phyloP scores from a whole-genome alignment of 2,113 vertebrate genomes.

The Piaya cayana region DNA sequence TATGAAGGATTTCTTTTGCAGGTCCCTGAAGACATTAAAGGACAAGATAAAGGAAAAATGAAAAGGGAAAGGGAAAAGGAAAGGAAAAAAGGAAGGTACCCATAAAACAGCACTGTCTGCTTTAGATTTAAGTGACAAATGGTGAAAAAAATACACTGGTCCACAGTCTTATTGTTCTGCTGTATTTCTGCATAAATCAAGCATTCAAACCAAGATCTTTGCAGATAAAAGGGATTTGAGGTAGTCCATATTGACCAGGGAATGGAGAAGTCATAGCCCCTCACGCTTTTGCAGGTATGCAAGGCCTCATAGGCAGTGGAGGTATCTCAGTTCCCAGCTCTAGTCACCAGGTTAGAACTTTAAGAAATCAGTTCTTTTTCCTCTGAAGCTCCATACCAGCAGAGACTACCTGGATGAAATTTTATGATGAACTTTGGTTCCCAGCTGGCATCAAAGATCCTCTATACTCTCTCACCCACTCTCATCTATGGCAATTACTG shows the following conservation, averaged over 20 bases:
- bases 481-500: neutral
- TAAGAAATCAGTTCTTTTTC: neutral
- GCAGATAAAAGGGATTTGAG: neutral
- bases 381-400: neutral
- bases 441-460: neutral
- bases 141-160: neutral
- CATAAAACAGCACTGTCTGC: neutral
- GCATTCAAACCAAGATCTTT: neutral
- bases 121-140: neutral
- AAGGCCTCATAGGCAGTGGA: neutral
- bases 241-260: neutral
- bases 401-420: neutral
- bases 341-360: neutral
- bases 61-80: neutral
- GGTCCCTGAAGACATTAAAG: neutral
- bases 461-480: neutral
- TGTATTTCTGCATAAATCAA: neutral
- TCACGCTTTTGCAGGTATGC: neutral
- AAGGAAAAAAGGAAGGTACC: neutral
- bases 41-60: neutral
- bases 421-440: neutral
- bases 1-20: neutral
- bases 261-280: neutral
- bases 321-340: neutral
- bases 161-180: neutral